Base-by-base conservation (phyloP, 1,140 invertebrate species). In the Tenebrio molitor region DNA sequence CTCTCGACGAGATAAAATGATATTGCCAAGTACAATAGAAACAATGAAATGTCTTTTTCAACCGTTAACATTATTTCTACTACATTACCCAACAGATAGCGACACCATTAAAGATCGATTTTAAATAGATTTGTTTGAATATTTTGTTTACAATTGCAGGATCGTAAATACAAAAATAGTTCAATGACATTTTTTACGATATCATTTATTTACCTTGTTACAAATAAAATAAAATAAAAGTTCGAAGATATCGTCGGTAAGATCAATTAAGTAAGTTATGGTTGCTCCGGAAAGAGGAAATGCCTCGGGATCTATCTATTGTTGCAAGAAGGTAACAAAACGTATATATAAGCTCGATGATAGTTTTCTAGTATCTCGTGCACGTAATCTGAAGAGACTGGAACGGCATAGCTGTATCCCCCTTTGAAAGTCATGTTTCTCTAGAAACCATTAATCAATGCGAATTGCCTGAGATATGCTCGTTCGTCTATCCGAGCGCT, bases 361-460 rank as follows among this genome's bases (percentile, higher is more conserved):
- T 29, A 33, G 50, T 33, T 58, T 58, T 29, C 10, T 29, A 46
- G 15, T 19, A 46, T 46, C 44, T 46, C 15, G 44, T 46, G 17
- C 17, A 17, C 17, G 44, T 17, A 25, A 53, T 46, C 42, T 46
- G 15, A 46, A 46, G 42, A 46, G 14, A 46, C 16, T 46, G 42
- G 2, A 17, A 46, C 3, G 14, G 14, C 42, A 46, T 46, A 16
- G 15, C 42, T 46, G 42, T 12, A 46, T 46, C 42, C 15, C 14
- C 3, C 14, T 46, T 46, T 46, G 14, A 46, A 64, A 34, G 8
- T 64, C 29, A 62, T 64, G 58, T 64, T 34, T 34, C 58, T 64
- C 58, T 12, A 36, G 34, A 66, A 66, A 66, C 36, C 63, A 66
- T 66, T 66, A 66, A 66, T 41, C 63, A 66, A 42, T 17, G 63